Conservation (phyloP, 2,888 invertebrate species). For the Diaprepes abbreviatus region DNA sequence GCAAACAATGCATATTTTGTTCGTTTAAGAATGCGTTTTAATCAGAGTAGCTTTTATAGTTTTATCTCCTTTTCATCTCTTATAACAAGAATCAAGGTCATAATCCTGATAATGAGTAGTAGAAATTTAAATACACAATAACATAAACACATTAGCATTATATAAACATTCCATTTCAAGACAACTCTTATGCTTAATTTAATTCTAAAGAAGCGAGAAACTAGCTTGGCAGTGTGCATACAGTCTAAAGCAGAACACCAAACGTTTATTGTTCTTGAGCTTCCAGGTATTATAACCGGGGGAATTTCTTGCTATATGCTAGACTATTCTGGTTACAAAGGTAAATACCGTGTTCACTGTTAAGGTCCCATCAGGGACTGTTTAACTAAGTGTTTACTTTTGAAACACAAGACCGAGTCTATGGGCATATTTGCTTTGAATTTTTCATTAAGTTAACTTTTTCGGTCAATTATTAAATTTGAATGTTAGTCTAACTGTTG, state of each 20-base stretch:
- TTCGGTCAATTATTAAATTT: slow-evolving; percentile 46
- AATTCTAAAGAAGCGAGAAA: slow-evolving; percentile 44
- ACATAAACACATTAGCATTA: slow-evolving; percentile 21
- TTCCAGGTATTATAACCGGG: slow-evolving; percentile 45
- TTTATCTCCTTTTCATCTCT: not conserved
- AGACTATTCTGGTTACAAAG: slow-evolving; percentile 48
- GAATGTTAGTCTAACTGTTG: slow-evolving; percentile 25
- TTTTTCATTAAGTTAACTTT: slow-evolving; percentile 41
- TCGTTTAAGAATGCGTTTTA: too few species aligned
- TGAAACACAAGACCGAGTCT: slow-evolving; percentile 36
- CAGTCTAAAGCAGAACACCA: slow-evolving; percentile 35
- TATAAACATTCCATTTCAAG: slow-evolving; percentile 30
- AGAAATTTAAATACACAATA: not conserved
- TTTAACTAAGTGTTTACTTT: slow-evolving; percentile 48
- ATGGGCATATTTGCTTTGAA: slow-evolving; percentile 44
- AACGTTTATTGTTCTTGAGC: slow-evolving; percentile 45
- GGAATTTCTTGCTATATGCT: slow-evolving; percentile 46
- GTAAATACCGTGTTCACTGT: slow-evolving; percentile 47
- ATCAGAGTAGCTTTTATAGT: too few species aligned
- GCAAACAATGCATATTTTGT: too few species aligned
- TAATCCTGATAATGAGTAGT: slow-evolving; percentile 11
- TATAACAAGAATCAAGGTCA: not conserved
- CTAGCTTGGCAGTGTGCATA: slow-evolving; percentile 31
- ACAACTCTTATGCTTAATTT: slow-evolving; percentile 42
- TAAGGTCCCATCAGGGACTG: slow-evolving; percentile 43